Base-by-base conservation (phyloP, 92 coral and sea anemone genomes). In the Parazoanthus swiftii region DNA sequence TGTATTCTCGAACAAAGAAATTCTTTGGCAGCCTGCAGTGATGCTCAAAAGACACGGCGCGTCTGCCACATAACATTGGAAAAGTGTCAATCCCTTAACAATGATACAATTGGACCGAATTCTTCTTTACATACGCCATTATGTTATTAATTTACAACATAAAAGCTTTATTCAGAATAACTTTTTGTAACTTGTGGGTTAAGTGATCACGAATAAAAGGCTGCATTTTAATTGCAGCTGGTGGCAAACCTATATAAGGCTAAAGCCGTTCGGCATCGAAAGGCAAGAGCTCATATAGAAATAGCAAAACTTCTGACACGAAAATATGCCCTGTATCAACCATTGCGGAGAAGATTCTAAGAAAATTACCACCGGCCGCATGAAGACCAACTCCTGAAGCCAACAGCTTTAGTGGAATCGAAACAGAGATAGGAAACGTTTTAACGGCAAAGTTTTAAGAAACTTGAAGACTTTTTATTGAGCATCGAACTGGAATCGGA, bases 141-240 rank as follows among this genome's bases (percentile, higher is more conserved):
- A 14, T 33, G 46, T 37, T 76, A 16, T 39, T 76, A 39, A 76
- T 39, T 76, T 13, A 18, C 50, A 35, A 75, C 25, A 75, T 44
- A 39, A 38, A 8, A n/a, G 46, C 11, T 37, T 39, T 76, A 38
- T 11, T 35, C 54, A 13, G 23, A 39, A 75, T 75, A 38, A 37
- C 25, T 7, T n/a, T 76, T 76, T 42, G 77, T 76, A 76, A 15
- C 54, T 18, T 76, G 50, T 29, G 25, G 80, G 80, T 76, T 39
- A 76, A 76, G 54, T 76, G 80, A 76, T 38, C 51, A 44, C 33
- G 80, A 76, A 76, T 54, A 76, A 76, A 76, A 21, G 80, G 29
- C 48, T 74, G 78, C 54, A 76, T 76, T 76, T 76, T 39, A 76
- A 76, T 20, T 35, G 46, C 26, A 37, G 48, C 80, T 76, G n/a